These are phyloP conservation scores for Huso huso DNA, from an alignment of 2,797 vertebrate genomes.

Conservation along the genomic window DNA sequence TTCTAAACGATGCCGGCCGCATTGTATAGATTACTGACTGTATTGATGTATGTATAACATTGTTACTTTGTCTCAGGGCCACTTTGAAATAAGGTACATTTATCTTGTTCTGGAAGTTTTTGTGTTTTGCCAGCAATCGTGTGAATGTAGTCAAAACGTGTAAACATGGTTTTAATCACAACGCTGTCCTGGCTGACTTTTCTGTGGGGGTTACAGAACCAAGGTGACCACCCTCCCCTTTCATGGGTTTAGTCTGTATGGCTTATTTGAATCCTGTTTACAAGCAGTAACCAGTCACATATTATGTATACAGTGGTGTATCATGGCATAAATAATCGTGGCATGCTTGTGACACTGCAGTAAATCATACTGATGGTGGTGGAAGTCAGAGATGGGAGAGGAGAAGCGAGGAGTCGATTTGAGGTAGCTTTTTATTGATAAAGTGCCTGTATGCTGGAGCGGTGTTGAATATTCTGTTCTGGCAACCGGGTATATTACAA, in stretches of 20 bases:
- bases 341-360: slow-evolving; percentile 8
- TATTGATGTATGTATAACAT: too few relatives aligned
- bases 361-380: slow-evolving; percentile 12
- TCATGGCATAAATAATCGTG: slow-evolving; percentile 5
- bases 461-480: slow-evolving; percentile 13
- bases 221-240: slow-evolving; percentile 1
- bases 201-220: neutral
- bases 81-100: too few relatives aligned
- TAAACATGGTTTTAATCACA: too few relatives aligned
- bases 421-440: slow-evolving; percentile 12
- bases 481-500: slow-evolving; percentile 11
- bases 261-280: neutral
- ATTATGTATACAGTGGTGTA: neutral
- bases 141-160: too few relatives aligned
- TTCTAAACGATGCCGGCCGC: neutral
- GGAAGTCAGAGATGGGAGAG: slow-evolving; percentile 12
- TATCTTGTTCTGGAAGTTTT: too few relatives aligned
- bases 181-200: too few relatives aligned
- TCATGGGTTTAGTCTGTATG: neutral
- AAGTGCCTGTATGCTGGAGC: slow-evolving; percentile 16
- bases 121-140: too few relatives aligned
- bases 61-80: too few relatives aligned
- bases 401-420: slow-evolving; percentile 1
- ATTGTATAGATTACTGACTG: too few relatives aligned
- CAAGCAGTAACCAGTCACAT: neutral